Evolutionary conservation across 2,113 vertebrate species (phyloP), one percentile per base, ranked within the genome.

Genomic region (Myotis davidii): DNA sequence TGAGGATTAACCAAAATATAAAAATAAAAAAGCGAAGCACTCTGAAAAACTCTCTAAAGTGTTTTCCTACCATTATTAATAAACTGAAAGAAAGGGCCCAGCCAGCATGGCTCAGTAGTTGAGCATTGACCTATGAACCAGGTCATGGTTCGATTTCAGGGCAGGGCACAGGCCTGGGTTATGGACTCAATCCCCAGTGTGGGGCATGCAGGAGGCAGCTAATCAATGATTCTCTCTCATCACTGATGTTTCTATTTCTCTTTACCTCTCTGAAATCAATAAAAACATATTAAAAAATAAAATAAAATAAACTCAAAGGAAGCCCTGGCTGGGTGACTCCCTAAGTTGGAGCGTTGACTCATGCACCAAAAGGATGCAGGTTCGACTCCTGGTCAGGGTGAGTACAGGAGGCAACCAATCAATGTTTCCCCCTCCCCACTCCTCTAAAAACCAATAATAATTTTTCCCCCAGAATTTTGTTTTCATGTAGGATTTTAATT

Each of bases 11-110:
- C 56, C 56, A 59, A 59, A 59, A 59, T 10, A 25, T 11, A 59
- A 59, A 59, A 59, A 59, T 56, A 56, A 56, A 56, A 56, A 56
- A 85, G 37, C 1, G 1, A 93, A 42, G 20, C 25, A 61, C 42
- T 93, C 23, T 70, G 73, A 82, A 88, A 91, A 94, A 90, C 18
- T 39, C 70, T 83, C 16, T 85, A 91, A 93, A 86, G 13, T 48
- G n/a, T 81, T 52, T 73, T 6, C 29, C 13, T 29, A 64, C 61
- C 23, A 61, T 27, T 61, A 64, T 64, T 64, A 64, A 64, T 64
- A 64, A 29, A 64, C 61, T 45, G 4, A 18, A 69, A 20, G 65
- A 18, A 69, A 20, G 65, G 32, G 56, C 21, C 56, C 6, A 59
- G 56, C 56, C 11, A 9, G 9, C 21, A 0, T 59, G 56, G 56